Percentiles rank a stretch among this genome's conserved stretches.
phyloP scores from a whole-genome alignment of 2,888 invertebrate species.

The Euzetes globulus region DNA sequence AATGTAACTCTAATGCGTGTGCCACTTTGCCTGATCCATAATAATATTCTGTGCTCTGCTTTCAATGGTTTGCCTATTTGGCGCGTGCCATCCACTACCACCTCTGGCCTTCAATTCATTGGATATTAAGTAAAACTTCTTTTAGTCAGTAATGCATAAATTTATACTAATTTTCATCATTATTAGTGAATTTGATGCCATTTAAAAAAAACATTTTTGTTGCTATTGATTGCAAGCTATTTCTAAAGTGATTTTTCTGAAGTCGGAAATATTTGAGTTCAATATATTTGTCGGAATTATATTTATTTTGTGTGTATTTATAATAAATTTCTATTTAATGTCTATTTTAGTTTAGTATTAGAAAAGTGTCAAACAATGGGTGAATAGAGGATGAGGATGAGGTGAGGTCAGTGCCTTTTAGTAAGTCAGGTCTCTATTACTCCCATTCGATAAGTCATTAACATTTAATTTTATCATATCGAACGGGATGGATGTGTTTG shows the following conservation, averaged over 20 bases:
- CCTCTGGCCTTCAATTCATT: not conserved
- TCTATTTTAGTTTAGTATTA: not conserved
- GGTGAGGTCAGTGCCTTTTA: conserved; percentile 20
- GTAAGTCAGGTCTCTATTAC: not conserved
- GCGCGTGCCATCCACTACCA: conserved; percentile 13
- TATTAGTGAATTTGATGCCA: not conserved
- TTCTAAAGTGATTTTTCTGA: not conserved
- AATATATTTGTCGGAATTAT: conserved; percentile 3
- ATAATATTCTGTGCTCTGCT: not conserved
- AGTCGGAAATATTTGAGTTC: conserved; percentile 11
- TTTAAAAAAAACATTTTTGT: not conserved
- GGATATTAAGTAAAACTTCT: conserved; percentile 7
- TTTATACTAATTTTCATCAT: not conserved
- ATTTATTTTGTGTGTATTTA: not conserved
- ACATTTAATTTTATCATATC: not conserved
- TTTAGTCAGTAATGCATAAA: not conserved
- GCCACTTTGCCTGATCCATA: not conserved
- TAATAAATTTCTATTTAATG: not conserved
- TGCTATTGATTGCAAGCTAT: not conserved
- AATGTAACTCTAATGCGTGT: conserved; percentile 18
- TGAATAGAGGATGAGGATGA: conserved; percentile 24
- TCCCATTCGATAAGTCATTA: conserved; percentile 23
- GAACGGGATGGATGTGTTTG: conserved; percentile 26
- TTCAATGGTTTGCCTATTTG: not conserved
- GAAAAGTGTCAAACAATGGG: conserved; percentile 19